Evolutionary conservation across 2,113 vertebrate species (phyloP), one percentile per base, ranked within the genome.

Genomic region (Ia io): DNA sequence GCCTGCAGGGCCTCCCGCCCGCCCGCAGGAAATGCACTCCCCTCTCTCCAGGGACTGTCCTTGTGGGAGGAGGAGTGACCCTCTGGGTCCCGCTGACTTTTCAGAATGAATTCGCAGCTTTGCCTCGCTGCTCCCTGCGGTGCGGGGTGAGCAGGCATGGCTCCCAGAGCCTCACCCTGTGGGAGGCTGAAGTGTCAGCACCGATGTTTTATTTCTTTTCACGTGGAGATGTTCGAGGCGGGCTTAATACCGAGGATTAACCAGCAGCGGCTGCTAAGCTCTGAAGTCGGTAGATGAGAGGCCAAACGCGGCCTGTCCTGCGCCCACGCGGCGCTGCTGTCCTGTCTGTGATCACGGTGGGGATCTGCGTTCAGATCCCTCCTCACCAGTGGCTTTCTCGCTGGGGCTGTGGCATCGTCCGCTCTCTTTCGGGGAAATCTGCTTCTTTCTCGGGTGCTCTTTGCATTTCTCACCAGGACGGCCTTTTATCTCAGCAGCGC

Each of bases 261-360:
- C 90, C 67, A 67, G 88, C 71, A 84, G 92, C 83, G 32, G 49
- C 79, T 96, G 90, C 84, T 97, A 76, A 94, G 88, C 35, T 87
- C 96, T 90, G 84, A 92, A 93, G 95, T 96, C 74, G 85, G 83
- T 87, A 82, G 83, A 91, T 59, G 90, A 95, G 93, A 93, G 73
- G 78, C 76, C 95, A 83, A 83, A 84, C 65, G 40, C 82, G 53
- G 67, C 56, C 70, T 91, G 22, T 40, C 32, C 77, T 70, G 65
- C n/a, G n/a, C n/a, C n/a, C n/a, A n/a, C n/a, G n/a, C n/a, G n/a
- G n/a, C n/a, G n/a, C n/a, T n/a, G n/a, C 70, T 91, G 22, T 40
- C 32, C 77, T 70, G 65, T 95, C 93, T 93, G 84, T 96, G 92
- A 71, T 94, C 89, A 76, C 42, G 88, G 16, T 79, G 90, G 69